Percentiles rank a stretch among this genome's conserved stretches.
Conservation (phyloP, 2,888 invertebrate species). For the Coenonympha arcania region DNA sequence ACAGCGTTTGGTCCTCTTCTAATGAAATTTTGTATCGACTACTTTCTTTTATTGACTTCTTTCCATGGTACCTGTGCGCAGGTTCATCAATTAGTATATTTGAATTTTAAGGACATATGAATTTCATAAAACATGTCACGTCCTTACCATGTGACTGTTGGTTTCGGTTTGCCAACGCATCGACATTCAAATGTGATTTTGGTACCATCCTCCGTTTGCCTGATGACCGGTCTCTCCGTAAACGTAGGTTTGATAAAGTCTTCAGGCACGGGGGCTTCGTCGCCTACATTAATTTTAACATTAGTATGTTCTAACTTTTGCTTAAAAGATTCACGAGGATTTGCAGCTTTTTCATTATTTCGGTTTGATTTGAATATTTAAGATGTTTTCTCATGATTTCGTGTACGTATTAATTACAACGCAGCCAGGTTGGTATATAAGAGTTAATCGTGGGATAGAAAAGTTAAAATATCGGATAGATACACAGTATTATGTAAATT, state of each 20-base stretch:
- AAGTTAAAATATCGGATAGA: slow-evolving; percentile 51
- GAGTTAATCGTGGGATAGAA: slow-evolving; percentile 61
- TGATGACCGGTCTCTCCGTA: slow-evolving; percentile 97
- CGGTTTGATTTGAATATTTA: slow-evolving; percentile 44
- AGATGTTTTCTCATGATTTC: slow-evolving; percentile 69
- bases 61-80: slow-evolving; percentile 83
- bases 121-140: slow-evolving; percentile 11
- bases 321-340: slow-evolving; percentile 39
- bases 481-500: slow-evolving; percentile 38
- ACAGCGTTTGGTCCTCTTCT: slow-evolving; percentile 91
- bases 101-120: slow-evolving; percentile 24
- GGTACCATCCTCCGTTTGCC: slow-evolving; percentile 96
- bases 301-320: slow-evolving; percentile 34
- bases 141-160: slow-evolving; percentile 92
- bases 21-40: slow-evolving; percentile 88
- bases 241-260: slow-evolving; percentile 97
- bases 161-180: slow-evolving; percentile 97
- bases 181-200: slow-evolving; percentile 97
- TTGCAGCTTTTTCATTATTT: slow-evolving; percentile 43
- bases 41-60: slow-evolving; percentile 84
- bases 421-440: slow-evolving; percentile 38
- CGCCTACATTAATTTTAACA: slow-evolving; percentile 78
- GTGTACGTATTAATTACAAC: slow-evolving; percentile 43
- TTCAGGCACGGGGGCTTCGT: slow-evolving; percentile 94
- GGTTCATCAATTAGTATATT: slow-evolving; percentile 37